Evolutionary conservation across 2,113 vertebrate species (phyloP), one percentile per base, ranked within the genome.

Genomic region (Ginglymostoma cirratum): DNA sequence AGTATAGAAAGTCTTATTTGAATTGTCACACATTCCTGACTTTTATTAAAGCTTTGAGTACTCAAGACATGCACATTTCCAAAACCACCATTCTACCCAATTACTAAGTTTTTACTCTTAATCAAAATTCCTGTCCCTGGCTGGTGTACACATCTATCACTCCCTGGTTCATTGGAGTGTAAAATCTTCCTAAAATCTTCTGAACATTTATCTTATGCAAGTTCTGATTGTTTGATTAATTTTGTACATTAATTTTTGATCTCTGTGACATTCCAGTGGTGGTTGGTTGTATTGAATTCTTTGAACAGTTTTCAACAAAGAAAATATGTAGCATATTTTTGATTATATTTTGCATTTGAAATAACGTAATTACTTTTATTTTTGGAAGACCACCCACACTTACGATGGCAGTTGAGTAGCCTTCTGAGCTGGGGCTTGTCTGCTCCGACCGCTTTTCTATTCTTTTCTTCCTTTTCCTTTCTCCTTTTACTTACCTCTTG

Each of bases 281-380:
- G 55, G 15, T 7, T 45, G 80, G 17, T 5, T 7, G 80, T 83
- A 30, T 83, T 83, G 17, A 42, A n/a, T 87, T 48, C 48, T 24
- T 24, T 87, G 23, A 87, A 24, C 45, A 42, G 30, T 52, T 55
- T 89, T 89, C 27, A 55, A 89, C n/a, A 52, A 55, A 89, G 17
- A 86, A 15, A 52, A 89, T 48, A 14, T 89, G 10, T 48, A 95
- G 78, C 48, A 96, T 72, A 48, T 48, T 48, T 48, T 48, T 48
- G 48, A 48, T 48, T 48, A 48, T 48, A 48, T 96, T 15, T 97
- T 97, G 70, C 95, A 94, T 90, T 96, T 45, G 96, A 96, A 96
- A 97, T 96, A 96, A 96, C 96, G 95, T 97, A 97, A 96, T 38
- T 96, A 76, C 94, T 96, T 48, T 24, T 86, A 38, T 23, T 87